Evolutionary conservation across 2,113 vertebrate genomes (phyloP).

Genomic region (Sardina pilchardus): DNA sequence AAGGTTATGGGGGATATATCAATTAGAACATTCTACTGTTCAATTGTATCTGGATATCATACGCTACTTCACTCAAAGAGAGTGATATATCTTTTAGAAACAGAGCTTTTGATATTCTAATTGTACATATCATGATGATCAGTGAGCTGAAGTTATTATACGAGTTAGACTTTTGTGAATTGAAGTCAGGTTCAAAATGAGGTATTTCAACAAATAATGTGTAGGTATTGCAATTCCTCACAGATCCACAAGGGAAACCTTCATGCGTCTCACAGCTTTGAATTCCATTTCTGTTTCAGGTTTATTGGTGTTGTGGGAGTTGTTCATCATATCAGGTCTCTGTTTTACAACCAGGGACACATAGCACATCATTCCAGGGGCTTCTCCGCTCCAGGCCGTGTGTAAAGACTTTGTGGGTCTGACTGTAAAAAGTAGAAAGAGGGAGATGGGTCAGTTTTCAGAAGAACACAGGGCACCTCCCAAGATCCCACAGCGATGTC

Average conservation of each 20-base stretch:
- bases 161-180: background rate
- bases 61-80: no score
- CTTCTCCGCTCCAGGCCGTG: background rate
- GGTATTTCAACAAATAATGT: background rate
- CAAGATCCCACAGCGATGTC: constrained; percentile 15
- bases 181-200: background rate
- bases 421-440: constrained; percentile 14
- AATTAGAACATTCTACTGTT: no score
- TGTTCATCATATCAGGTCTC: background rate
- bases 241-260: background rate
- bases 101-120: no score
- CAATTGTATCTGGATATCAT: no score
- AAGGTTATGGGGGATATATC: no score
- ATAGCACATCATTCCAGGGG: background rate
- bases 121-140: background rate
- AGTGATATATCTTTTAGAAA: no score
- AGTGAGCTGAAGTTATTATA: background rate
- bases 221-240: background rate
- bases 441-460: constrained; percentile 20
- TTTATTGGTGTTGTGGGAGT: background rate
- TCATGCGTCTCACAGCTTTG: background rate
- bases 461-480: constrained; percentile 28
- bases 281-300: background rate
- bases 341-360: background rate
- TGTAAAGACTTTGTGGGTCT: constrained; percentile 3